A percentile compares a stretch with the other conserved stretches of the same genome.
phyloP scores from a whole-genome alignment of 2,113 vertebrate genomes.

The Sapajus apella region DNA sequence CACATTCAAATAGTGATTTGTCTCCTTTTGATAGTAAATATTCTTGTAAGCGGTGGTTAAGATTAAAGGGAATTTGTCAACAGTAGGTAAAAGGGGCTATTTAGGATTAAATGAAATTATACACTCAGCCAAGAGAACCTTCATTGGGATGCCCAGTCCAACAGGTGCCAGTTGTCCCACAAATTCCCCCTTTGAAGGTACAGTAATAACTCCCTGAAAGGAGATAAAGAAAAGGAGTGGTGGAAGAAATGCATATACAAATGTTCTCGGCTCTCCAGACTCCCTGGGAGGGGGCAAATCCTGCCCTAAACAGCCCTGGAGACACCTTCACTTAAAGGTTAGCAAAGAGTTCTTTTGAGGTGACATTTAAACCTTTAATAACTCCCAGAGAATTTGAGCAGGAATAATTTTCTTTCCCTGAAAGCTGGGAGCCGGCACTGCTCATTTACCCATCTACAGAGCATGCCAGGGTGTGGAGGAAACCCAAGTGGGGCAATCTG shows the following conservation, averaged over 20 bases:
- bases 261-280: conserved; percentile 71
- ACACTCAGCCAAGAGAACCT: conserved; percentile 71
- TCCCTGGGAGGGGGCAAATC: conserved; percentile 63
- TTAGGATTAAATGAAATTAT: conserved; percentile 80
- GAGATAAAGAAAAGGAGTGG: conserved; percentile 33
- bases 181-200: conserved; percentile 79
- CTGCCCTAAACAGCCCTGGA: conserved; percentile 73
- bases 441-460: conserved; percentile 84
- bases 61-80: conserved; percentile 78
- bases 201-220: conserved; percentile 66
- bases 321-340: conserved; percentile 79
- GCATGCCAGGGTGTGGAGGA: conserved; percentile 79
- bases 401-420: conserved; percentile 80
- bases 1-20: conserved; percentile 65
- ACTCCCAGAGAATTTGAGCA: conserved; percentile 80
- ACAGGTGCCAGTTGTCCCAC: conserved; percentile 76
- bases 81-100: conserved; percentile 64
- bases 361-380: conserved; percentile 88
- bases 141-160: conserved; percentile 78
- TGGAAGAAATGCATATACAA: conserved; percentile 66
- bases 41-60: conserved; percentile 69
- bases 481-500: conserved; percentile 85
- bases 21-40: conserved; percentile 73
- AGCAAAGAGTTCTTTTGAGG: conserved; percentile 83
- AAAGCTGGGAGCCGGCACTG: conserved; percentile 75